Percentiles rank a stretch among this genome's conserved stretches.
Conservation (phyloP, 2,888 invertebrate species). For the Drosophila picticornis region DNA sequence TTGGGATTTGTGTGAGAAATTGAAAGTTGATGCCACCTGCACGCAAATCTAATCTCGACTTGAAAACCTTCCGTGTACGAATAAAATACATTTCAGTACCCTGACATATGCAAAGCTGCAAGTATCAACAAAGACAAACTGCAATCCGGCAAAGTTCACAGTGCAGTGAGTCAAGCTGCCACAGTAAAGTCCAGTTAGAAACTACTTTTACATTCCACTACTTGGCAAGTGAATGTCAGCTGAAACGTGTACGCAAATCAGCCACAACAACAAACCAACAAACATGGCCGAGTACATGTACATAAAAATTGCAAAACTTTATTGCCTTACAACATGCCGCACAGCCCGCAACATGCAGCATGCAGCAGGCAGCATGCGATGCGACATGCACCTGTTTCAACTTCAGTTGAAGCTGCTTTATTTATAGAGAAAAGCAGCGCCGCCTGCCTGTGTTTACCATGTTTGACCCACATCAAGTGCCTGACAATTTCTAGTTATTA, state of each 20-base stretch:
- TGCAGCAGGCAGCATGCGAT: constrained; percentile 21
- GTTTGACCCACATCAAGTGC: constrained; percentile 74
- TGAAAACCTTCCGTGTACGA: constrained; percentile 12
- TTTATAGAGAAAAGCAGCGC: constrained; percentile 58
- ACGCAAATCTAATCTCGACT: constrained; percentile 50
- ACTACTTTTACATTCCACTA: constrained; percentile 8
- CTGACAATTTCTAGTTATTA: constrained; percentile 76
- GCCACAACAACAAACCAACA: constrained; percentile 28
- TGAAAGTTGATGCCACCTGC: constrained; percentile 60
- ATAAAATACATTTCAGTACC: constrained; percentile 68
- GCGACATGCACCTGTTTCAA: constrained; percentile 71
- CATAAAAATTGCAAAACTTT: constrained; percentile 52
- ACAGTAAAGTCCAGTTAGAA: constrained; percentile 40
- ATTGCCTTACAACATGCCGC: constrained; percentile 24
- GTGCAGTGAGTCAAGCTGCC: constrained; percentile 42
- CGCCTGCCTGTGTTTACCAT: constrained; percentile 53
- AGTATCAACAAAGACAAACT: constrained; percentile 19
- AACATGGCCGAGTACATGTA: constrained; percentile 30
- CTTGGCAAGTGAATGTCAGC: constrained; percentile 1
- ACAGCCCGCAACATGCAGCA: not conserved
- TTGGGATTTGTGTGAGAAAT: constrained; percentile 72
- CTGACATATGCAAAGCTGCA: constrained; percentile 59
- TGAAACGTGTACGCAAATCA: constrained; percentile 46
- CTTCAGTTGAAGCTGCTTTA: constrained; percentile 65
- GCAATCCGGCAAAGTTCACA: constrained; percentile 48